phyloP scores from a whole-genome alignment of 2,888 invertebrate species.

The Rhaphigaster nebulosa region DNA sequence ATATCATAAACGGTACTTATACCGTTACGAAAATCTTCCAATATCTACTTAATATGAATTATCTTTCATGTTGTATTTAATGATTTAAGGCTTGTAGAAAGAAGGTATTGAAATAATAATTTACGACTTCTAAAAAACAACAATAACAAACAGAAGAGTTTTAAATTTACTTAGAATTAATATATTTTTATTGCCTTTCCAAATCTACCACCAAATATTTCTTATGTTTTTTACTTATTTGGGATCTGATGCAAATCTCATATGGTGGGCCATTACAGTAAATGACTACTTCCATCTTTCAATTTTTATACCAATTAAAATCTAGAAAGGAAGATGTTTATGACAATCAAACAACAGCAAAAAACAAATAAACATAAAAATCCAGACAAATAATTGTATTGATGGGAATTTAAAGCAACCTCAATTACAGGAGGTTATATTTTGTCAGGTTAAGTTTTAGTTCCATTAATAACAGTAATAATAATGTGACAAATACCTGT shows the following conservation, averaged over 20 bases:
- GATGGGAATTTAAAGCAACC: neutral
- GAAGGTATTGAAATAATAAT: neutral
- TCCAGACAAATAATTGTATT: neutral
- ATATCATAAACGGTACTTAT: too few relatives aligned
- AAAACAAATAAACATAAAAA: neutral
- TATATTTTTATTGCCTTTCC: neutral
- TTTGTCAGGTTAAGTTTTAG: conserved; percentile 27
- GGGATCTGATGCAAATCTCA: neutral
- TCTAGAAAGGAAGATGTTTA: neutral
- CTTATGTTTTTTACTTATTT: conserved; percentile 16
- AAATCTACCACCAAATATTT: neutral
- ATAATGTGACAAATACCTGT: neutral
- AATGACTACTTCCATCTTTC: neutral
- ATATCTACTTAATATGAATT: neutral
- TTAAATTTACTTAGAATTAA: neutral
- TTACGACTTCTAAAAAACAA: neutral
- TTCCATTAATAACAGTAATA: conserved; percentile 35
- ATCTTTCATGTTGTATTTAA: neutral
- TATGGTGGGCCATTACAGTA: neutral
- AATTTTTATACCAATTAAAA: neutral
- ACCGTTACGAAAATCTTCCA: too few relatives aligned
- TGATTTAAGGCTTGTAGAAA: neutral
- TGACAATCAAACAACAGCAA: neutral
- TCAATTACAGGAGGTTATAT: neutral
- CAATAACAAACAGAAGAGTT: neutral